A percentile compares a stretch with the other conserved stretches of the same genome.
phyloP scores from a whole-genome alignment of 2,797 vertebrate species.

The Dermochelys coriacea region DNA sequence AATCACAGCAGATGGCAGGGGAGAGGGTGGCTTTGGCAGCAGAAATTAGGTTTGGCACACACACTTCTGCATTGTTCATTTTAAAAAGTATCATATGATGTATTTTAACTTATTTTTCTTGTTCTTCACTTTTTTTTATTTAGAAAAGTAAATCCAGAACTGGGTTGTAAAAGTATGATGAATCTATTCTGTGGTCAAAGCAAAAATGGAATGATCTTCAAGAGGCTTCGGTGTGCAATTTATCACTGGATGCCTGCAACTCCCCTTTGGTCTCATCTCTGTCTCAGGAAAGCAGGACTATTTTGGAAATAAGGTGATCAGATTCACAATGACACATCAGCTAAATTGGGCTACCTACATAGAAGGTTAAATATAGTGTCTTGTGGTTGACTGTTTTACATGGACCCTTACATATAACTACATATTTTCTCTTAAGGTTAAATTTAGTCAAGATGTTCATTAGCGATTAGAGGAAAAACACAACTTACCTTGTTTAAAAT shows the following conservation, averaged over 20 bases:
- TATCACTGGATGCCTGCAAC: background rate
- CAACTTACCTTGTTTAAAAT: background rate
- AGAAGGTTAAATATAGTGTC: background rate
- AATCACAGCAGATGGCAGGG: background rate
- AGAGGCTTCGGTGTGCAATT: background rate
- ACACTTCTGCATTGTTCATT: background rate
- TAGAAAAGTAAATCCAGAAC: constrained; percentile 12
- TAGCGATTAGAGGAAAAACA: background rate
- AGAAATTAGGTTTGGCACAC: background rate
- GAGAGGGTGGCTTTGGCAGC: background rate
- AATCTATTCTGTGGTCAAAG: fast-evolving
- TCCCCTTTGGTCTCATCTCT: constrained; percentile 12
- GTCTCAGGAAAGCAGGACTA: background rate
- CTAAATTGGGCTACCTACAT: background rate
- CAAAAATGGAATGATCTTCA: background rate
- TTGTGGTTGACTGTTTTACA: background rate
- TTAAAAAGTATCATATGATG: background rate
- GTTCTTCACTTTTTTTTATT: background rate
- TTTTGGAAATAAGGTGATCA: background rate
- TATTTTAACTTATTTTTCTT: background rate
- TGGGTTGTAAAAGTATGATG: background rate
- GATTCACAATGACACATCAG: too few relatives aligned
- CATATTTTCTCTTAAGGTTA: background rate
- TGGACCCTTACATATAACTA: background rate
- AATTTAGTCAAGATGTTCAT: background rate